phyloP scores from a whole-genome alignment of 2,888 invertebrate genomes.

The Zele albiditarsus region DNA sequence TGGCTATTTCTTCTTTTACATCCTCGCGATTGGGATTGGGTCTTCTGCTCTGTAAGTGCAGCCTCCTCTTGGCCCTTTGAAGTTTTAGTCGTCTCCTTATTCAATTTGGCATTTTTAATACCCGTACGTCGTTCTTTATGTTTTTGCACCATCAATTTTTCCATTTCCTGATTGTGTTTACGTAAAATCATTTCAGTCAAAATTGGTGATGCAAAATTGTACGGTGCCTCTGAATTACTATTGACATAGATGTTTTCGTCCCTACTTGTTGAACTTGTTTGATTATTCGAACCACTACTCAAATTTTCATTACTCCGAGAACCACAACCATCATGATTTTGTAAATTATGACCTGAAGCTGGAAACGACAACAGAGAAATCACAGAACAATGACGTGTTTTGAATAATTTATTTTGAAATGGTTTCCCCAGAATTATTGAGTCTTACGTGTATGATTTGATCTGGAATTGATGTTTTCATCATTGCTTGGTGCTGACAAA shows the following conservation, averaged over 20 bases:
- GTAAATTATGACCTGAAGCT: conserved; percentile 73
- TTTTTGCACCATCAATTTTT: conserved; percentile 82
- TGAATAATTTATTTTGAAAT: neutral
- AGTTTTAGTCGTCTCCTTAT: conserved; percentile 68
- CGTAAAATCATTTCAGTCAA: conserved; percentile 78
- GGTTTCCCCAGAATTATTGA: conserved; percentile 6
- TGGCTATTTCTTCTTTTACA: conserved; percentile 78
- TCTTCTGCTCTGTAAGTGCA: conserved; percentile 56
- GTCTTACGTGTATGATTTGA: conserved; percentile 53
- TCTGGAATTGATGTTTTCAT: conserved; percentile 58
- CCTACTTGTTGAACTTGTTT: conserved; percentile 73
- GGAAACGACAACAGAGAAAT: conserved; percentile 2
- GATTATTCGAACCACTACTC: conserved; percentile 77
- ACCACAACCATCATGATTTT: conserved; percentile 76
- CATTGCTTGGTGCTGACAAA: conserved; percentile 55
- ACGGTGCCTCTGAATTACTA: conserved; percentile 62
- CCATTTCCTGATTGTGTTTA: conserved; percentile 87
- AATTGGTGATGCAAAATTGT: conserved; percentile 74
- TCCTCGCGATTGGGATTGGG: conserved; percentile 72
- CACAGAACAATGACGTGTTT: neutral
- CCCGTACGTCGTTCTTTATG: conserved; percentile 79
- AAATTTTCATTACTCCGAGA: conserved; percentile 78
- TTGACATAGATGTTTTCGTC: conserved; percentile 74
- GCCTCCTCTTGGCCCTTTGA: conserved; percentile 65
- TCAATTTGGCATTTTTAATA: conserved; percentile 73